Conservation (phyloP, 2,113 vertebrate genomes). For the Sula dactylatra region DNA sequence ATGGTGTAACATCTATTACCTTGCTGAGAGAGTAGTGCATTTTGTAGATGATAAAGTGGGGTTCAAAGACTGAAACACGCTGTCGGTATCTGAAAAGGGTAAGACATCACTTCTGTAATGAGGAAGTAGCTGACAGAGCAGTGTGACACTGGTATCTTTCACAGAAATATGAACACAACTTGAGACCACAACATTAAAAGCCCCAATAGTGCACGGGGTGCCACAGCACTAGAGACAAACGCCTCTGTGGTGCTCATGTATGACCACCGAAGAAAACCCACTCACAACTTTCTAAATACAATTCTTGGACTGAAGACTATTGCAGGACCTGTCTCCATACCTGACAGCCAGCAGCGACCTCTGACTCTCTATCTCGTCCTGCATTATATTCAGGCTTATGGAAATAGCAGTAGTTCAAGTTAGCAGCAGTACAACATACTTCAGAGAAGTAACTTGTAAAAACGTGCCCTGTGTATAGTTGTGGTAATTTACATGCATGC, state of each 20-base stretch:
- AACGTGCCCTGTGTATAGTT: too few relatives aligned
- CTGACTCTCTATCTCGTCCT: neutral
- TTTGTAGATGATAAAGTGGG: neutral
- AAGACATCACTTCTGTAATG: neutral
- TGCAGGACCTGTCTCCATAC: neutral
- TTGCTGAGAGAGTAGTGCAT: fast-evolving
- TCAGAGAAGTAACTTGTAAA: neutral
- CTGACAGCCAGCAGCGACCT: fast-evolving
- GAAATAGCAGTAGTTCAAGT: neutral
- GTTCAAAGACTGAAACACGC: neutral
- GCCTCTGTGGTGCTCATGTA: neutral
- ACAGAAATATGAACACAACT: neutral
- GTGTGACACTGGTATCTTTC: neutral
- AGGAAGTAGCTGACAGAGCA: neutral
- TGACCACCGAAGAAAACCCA: neutral
- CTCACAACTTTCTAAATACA: neutral
- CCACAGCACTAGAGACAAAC: neutral
- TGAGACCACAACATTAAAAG: neutral
- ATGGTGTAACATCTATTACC: neutral
- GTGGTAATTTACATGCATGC: too few relatives aligned
- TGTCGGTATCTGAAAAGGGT: neutral
- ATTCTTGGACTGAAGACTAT: neutral
- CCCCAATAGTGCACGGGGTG: neutral
- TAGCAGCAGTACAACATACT: neutral
- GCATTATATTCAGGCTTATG: neutral